These are phyloP conservation scores for Melopsittacus undulatus DNA, from an alignment of 2,797 vertebrate genomes.

Conservation along the genomic window DNA sequence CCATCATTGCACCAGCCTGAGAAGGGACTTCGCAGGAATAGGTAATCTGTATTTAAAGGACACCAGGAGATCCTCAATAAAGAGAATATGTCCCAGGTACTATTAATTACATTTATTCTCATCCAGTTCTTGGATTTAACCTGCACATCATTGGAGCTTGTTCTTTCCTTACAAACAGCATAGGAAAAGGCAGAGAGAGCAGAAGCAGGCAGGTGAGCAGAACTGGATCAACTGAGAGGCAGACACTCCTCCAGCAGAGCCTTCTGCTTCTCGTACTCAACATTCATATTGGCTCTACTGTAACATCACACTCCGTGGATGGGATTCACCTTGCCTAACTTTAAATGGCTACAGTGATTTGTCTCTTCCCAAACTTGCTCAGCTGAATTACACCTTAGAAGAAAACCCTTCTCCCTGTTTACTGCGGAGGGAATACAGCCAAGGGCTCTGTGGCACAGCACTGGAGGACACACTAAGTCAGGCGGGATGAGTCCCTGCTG, in stretches of 20 bases:
- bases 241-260: background rate
- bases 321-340: background rate
- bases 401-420: background rate
- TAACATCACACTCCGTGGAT: background rate
- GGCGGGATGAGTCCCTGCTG: background rate
- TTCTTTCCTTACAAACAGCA: no score
- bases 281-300: background rate
- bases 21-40: no score
- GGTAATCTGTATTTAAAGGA: no score
- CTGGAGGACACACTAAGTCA: background rate
- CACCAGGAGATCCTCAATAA: no score
- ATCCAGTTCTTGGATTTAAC: no score
- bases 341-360: background rate
- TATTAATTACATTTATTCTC: no score
- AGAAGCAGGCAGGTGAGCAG: background rate
- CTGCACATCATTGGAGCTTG: no score
- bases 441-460: background rate
- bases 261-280: background rate
- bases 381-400: background rate
- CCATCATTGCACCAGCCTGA: no score
- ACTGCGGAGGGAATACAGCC: background rate
- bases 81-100: no score
- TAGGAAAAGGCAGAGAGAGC: background rate
- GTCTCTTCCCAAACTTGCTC: background rate
- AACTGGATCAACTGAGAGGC: background rate